Evolutionary conservation across 2,888 invertebrate genomes (phyloP), one percentile per base, ranked within the genome.

Genomic region (Syrista parreyssii): DNA sequence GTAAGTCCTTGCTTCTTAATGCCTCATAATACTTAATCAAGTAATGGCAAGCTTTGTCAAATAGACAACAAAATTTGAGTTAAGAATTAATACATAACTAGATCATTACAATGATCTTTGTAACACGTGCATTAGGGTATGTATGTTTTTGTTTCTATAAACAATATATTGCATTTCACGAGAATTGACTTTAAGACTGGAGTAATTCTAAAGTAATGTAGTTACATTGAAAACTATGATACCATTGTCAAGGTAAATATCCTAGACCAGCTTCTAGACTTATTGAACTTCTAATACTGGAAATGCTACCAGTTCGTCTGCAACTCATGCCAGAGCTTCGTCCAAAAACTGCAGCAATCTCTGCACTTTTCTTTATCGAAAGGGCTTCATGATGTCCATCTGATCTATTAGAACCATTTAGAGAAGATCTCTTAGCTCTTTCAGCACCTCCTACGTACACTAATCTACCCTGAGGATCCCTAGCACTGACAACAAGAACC

Each of bases 311-410:
- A 12, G 86, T 79, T 75, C 90, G 82, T 78, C 89, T 86, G 68
- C 88, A 86, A 12, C 86, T 83, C 68, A 88, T 85, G 35, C 81
- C 76, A 31, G 84, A 85, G 87, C 83, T 84, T 87, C 96, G 96
- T 0, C 96, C 96, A 89, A 97, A 97, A 36, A 97, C 92, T 0
- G 97, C 97, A 0, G 97, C 97, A 86, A 97, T 97, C 91, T 97
- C 97, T 0, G 97, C 97, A 3, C 96, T 96, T 89, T 97, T 97
- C 91, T 97, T 97, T 36, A 97, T 96, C 76, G 96, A 96, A 0
- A 97, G 92, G 0, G 96, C 96, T 85, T 96, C 96, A 75, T 90
- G 89, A 81, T 91, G 89, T 9, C 86, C 86, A 75, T 84, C 85
- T 68, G 86, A 84, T 72, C 86, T 85, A 74, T 73, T 33, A 82